Percentiles rank a stretch among this genome's conserved stretches.
Conservation (phyloP, 2,888 invertebrate genomes). For the Drosophila tripunctata region DNA sequence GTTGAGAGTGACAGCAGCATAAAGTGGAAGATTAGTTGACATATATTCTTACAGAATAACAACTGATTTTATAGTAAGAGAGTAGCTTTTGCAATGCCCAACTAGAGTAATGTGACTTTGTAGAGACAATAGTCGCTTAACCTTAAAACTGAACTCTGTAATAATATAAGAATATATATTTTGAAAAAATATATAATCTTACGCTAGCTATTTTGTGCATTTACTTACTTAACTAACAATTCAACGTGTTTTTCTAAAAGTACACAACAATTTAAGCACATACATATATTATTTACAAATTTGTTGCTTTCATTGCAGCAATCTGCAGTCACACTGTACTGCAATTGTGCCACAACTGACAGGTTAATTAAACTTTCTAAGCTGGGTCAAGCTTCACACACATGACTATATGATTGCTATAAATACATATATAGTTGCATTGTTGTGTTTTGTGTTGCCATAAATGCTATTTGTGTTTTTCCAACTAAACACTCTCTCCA, state of each 20-base stretch:
- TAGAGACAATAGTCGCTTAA: no score
- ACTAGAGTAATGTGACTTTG: background rate
- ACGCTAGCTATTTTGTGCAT: no score
- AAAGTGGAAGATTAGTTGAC: constrained; percentile 25
- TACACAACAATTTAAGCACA: no score
- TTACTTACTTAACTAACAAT: no score
- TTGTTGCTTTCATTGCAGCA: background rate
- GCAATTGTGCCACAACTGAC: constrained; percentile 41
- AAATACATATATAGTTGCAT: constrained; percentile 40
- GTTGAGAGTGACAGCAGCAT: constrained; percentile 58
- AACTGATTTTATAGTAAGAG: constrained; percentile 3
- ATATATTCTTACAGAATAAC: constrained; percentile 1
- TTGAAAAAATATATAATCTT: no score
- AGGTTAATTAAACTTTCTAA: constrained; percentile 59
- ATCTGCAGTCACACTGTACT: constrained; percentile 16
- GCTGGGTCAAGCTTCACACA: constrained; percentile 23
- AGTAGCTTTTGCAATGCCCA: background rate
- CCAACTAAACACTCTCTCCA: background rate
- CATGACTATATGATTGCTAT: constrained; percentile 41
- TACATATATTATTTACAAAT: background rate
- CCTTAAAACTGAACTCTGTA: no score
- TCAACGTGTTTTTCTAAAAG: no score
- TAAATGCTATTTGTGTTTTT: constrained; percentile 12
- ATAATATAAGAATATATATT: no score
- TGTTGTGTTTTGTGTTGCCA: constrained; percentile 23